These are phyloP conservation scores for Scaptomyza cyrtandrae DNA, from an alignment of 2,888 invertebrate genomes.

Conservation along the genomic window DNA sequence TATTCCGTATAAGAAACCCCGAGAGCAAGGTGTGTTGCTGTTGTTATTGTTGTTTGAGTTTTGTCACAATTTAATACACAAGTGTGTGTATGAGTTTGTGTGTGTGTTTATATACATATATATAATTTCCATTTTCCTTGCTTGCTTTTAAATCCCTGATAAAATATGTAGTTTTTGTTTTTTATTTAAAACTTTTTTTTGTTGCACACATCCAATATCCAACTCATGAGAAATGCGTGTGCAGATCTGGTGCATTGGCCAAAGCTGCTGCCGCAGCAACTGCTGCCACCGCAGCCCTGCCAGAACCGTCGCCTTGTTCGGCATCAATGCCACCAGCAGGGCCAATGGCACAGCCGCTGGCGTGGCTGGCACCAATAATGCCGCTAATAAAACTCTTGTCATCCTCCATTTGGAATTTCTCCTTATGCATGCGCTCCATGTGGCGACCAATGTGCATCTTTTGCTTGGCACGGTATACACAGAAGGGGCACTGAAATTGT, in stretches of 20 bases:
- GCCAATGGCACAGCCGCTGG: conserved; percentile 40
- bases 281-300: conserved; percentile 48
- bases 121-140: conserved; percentile 41
- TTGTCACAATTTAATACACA: conserved; percentile 5
- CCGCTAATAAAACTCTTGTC: conserved; percentile 80
- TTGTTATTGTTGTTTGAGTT: conserved; percentile 26
- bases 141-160: conserved; percentile 63
- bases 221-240: conserved; percentile 82
- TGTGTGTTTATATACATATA: conserved; percentile 13
- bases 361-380: conserved; percentile 55
- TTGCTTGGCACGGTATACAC: conserved; percentile 93
- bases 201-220: conserved; percentile 17
- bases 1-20: conserved; percentile 74
- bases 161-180: conserved; percentile 13
- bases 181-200: conserved; percentile 42
- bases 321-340: conserved; percentile 16
- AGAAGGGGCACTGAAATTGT: conserved; percentile 92
- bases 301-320: conserved; percentile 23
- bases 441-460: conserved; percentile 93
- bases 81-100: conserved; percentile 23
- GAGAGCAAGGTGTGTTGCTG: conserved; percentile 68
- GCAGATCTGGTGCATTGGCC: conserved; percentile 75
- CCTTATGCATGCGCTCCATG: conserved; percentile 93
- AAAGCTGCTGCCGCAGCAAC: conserved; percentile 9
- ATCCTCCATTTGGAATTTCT: conserved; percentile 85